Conservation (phyloP, 2,797 vertebrate species). For the Mycteria americana region DNA sequence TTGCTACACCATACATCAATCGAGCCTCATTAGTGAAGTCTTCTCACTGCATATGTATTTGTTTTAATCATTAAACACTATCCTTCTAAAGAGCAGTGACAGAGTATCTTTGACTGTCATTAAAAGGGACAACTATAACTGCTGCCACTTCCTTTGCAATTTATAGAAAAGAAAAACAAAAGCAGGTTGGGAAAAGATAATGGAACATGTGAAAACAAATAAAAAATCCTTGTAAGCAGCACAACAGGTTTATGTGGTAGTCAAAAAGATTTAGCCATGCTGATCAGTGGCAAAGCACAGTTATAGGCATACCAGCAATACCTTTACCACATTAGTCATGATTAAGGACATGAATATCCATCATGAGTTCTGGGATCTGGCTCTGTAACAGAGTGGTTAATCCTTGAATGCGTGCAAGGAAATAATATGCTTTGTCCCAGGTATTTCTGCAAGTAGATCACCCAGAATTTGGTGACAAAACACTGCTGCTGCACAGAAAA, state of each 20-base stretch:
- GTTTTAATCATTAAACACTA: background rate
- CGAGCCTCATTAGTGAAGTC: background rate
- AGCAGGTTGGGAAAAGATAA: background rate
- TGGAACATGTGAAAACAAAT: background rate
- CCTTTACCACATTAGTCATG: accelerated
- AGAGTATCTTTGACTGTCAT: background rate
- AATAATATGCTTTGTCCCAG: background rate
- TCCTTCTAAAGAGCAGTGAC: background rate
- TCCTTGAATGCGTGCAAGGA: background rate
- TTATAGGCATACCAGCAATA: background rate
- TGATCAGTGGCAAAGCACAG: background rate
- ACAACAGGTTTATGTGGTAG: background rate
- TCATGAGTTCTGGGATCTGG: background rate
- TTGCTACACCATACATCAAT: background rate
- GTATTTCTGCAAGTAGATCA: background rate
- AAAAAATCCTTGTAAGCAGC: accelerated
- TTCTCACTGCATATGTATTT: background rate
- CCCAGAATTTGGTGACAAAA: background rate
- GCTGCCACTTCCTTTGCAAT: background rate
- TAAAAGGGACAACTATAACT: background rate
- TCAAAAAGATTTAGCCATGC: background rate
- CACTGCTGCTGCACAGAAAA: background rate
- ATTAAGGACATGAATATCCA: background rate
- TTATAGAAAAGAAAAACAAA: background rate
- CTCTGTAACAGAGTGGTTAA: background rate